These are phyloP conservation scores for Caenorhabditis tropicalis DNA, from an alignment of 1,140 invertebrate genomes.

Conservation along the genomic window DNA sequence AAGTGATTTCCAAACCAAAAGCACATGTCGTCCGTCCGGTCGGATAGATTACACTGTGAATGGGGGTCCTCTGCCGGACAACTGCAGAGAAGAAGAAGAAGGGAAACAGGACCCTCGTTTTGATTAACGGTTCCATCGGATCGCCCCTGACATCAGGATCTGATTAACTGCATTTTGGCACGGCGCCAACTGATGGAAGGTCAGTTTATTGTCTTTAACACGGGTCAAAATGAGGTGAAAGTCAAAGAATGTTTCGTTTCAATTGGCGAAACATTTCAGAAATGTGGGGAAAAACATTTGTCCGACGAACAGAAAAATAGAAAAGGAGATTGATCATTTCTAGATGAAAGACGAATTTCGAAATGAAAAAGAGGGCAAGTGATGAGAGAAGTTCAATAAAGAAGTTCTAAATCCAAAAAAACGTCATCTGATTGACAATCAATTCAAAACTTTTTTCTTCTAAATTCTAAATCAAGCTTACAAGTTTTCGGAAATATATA, in stretches of 20 bases:
- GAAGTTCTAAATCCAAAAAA: no score
- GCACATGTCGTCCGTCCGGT: slow-evolving; percentile 40
- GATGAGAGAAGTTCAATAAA: no score
- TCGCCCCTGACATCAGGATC: background rate
- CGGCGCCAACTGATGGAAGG: slow-evolving; percentile 12
- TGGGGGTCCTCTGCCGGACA: background rate
- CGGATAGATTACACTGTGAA: slow-evolving; percentile 26
- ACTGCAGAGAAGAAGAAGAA: background rate
- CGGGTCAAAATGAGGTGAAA: background rate
- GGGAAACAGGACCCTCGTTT: background rate
- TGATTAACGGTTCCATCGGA: slow-evolving; percentile 33
- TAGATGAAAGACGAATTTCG: background rate
- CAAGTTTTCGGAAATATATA: no score
- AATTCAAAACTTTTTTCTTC: no score
- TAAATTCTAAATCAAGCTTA: no score
- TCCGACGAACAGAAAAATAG: background rate
- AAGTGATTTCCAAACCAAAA: background rate
- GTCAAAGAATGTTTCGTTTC: background rate
- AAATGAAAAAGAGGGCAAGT: no score
- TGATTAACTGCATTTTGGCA: slow-evolving; percentile 34
- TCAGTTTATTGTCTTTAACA: background rate
- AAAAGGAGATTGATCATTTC: background rate
- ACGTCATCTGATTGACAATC: no score
- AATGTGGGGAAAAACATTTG: background rate
- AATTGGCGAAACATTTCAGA: background rate